Evolutionary conservation across 2,113 vertebrate genomes (phyloP).

Genomic region (Zosterops pallidus): DNA sequence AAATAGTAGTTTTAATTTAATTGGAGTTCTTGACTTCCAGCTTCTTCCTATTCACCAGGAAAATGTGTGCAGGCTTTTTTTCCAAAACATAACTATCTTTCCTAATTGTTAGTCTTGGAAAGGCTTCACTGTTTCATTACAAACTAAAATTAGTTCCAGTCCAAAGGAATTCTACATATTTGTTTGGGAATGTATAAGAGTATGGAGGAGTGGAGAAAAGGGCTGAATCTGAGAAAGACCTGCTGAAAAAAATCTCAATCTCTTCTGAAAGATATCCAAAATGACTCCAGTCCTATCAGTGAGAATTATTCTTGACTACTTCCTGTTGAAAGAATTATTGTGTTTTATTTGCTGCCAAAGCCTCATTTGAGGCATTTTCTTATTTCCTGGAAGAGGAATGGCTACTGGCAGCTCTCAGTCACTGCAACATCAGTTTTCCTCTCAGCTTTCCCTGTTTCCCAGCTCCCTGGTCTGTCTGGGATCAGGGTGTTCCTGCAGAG

Average conservation of each 20-base stretch:
- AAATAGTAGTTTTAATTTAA: not conserved
- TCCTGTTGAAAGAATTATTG: not conserved
- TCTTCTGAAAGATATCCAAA: not conserved
- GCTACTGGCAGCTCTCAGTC: not conserved
- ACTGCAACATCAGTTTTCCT: not conserved
- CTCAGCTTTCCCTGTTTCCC: not conserved
- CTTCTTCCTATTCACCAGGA: not conserved
- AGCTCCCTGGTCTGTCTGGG: not conserved
- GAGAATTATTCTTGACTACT: not conserved
- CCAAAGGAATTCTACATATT: not conserved
- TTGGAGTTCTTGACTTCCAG: not conserved
- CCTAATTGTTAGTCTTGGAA: not conserved
- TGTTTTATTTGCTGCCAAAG: not conserved
- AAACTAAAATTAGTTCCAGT: conserved; percentile 9
- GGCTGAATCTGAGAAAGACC: not conserved
- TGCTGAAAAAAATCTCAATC: not conserved
- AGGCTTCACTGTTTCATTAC: not conserved
- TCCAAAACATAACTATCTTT: not conserved
- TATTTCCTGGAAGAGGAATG: not conserved
- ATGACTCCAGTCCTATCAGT: not conserved
- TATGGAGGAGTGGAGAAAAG: not conserved
- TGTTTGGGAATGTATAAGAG: not conserved
- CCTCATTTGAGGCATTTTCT: not conserved
- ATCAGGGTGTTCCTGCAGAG: not conserved
- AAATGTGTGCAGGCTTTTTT: not conserved